Evolutionary conservation across 2,113 vertebrate species (phyloP).

Genomic region (Otocyon megalotis): DNA sequence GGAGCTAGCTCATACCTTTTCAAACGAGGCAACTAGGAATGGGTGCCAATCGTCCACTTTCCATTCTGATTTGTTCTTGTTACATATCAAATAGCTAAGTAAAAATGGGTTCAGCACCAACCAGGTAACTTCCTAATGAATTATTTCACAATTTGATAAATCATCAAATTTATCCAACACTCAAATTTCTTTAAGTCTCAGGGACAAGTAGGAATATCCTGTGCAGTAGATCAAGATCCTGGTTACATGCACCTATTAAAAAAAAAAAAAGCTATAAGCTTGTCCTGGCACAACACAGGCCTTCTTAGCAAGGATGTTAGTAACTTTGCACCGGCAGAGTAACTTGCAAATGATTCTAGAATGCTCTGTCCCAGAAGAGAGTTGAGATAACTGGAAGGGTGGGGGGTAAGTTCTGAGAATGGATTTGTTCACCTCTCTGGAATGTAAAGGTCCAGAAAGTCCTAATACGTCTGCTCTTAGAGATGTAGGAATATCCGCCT

Average conservation of each 20-base stretch:
- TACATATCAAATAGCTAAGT: background rate
- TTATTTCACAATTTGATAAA: conserved; percentile 23
- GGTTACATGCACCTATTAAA: conserved; percentile 44
- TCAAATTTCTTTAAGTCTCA: background rate
- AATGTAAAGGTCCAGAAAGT: background rate
- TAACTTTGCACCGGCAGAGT: background rate
- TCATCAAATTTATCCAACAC: background rate
- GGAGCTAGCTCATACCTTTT: background rate
- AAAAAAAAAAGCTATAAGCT: background rate
- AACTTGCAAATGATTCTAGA: background rate
- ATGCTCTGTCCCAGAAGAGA: background rate
- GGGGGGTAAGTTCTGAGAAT: background rate
- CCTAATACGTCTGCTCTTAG: background rate
- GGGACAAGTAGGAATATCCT: background rate
- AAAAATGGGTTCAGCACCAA: background rate
- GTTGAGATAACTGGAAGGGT: background rate
- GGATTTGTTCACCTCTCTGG: background rate
- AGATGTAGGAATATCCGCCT: background rate
- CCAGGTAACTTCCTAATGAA: background rate
- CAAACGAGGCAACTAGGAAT: background rate
- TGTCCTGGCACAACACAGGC: background rate
- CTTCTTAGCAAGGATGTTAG: background rate
- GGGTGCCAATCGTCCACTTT: background rate
- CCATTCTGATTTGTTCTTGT: background rate
- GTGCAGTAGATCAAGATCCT: background rate